Evolutionary conservation across 2,113 vertebrate species (phyloP).

Genomic region (Mesitornis unicolor): DNA sequence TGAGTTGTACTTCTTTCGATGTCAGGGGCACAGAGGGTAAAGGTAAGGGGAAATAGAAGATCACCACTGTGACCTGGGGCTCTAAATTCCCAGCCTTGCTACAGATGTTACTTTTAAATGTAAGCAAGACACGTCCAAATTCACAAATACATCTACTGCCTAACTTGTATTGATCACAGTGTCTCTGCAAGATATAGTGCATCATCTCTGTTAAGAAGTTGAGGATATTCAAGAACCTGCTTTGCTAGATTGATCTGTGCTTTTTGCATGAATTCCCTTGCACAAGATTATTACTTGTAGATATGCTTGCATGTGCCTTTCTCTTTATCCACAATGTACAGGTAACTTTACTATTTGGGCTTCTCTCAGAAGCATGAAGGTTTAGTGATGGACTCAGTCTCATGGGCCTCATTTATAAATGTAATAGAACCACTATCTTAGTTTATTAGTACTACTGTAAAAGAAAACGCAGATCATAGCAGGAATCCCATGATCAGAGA

Average conservation of each 20-base stretch:
- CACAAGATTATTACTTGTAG: background rate
- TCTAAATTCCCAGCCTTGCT: background rate
- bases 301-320: background rate
- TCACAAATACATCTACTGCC: background rate
- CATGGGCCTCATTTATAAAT: background rate
- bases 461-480: background rate
- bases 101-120: background rate
- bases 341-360: background rate
- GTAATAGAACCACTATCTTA: background rate
- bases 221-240: background rate
- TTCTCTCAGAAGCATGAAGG: background rate
- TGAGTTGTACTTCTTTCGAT: background rate
- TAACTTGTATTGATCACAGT: rapidly evolving
- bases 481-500: background rate
- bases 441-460: background rate
- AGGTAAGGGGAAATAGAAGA: background rate
- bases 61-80: background rate
- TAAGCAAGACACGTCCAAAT: background rate
- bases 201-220: background rate
- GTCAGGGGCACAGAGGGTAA: background rate
- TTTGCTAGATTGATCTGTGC: background rate
- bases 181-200: background rate
- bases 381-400: background rate
- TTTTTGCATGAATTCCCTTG: background rate
- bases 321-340: background rate